Percentiles rank a stretch among this genome's conserved stretches.
Evolutionary conservation across 2,113 vertebrate genomes (phyloP).

Genomic region (Solea solea): DNA sequence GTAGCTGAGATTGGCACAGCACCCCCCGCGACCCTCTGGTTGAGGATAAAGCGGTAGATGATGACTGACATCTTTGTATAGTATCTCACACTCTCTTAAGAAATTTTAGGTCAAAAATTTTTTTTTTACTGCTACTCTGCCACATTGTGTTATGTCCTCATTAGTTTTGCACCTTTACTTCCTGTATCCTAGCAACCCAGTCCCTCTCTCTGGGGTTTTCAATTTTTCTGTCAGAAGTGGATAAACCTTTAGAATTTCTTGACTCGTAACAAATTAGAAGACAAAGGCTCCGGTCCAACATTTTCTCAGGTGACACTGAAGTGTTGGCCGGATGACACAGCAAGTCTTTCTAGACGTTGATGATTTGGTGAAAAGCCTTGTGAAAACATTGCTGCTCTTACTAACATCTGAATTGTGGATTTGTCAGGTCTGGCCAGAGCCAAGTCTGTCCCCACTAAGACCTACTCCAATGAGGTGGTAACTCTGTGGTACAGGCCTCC

Average conservation of each 20-base stretch:
- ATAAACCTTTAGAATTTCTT: slow-evolving; percentile 10
- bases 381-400: background rate
- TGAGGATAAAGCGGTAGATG: too few species aligned
- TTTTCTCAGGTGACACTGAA: background rate
- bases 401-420: background rate
- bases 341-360: background rate
- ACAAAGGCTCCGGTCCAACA: background rate
- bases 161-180: slow-evolving; percentile 56
- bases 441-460: slow-evolving; percentile 96
- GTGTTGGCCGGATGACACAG: background rate
- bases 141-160: slow-evolving; percentile 21
- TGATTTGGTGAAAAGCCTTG: background rate
- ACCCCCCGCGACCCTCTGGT: too few species aligned
- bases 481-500: slow-evolving; percentile 97
- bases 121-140: slow-evolving; percentile 37
- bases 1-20: too few species aligned
- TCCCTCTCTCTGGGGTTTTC: slow-evolving; percentile 31
- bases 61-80: background rate
- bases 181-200: slow-evolving; percentile 73
- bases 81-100: background rate
- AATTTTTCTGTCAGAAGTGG: slow-evolving; percentile 15
- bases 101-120: background rate
- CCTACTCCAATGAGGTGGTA: slow-evolving; percentile 97
- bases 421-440: slow-evolving; percentile 90
- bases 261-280: background rate